Conservation (phyloP, 2,797 vertebrate genomes). For the Bucorvus abyssinicus region DNA sequence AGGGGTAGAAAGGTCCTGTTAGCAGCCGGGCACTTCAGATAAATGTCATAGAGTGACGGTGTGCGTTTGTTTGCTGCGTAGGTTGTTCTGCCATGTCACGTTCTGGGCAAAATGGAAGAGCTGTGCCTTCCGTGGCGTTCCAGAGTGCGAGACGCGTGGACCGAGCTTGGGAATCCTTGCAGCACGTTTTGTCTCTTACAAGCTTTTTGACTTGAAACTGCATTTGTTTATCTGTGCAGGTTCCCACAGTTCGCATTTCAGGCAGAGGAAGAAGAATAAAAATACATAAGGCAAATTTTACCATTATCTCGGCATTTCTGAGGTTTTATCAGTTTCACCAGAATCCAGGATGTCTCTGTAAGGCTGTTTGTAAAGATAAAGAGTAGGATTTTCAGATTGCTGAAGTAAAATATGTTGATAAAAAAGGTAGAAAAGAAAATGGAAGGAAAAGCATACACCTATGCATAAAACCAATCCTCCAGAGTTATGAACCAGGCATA, state of each 20-base stretch:
- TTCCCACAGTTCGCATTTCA: slow-evolving; percentile 50
- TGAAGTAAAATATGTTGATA: neutral
- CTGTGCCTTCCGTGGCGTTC: slow-evolving; percentile 32
- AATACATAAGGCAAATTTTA: neutral
- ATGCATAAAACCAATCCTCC: neutral
- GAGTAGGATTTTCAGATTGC: neutral
- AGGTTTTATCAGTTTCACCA: neutral
- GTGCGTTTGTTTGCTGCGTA: slow-evolving; percentile 29
- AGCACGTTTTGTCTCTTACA: neutral
- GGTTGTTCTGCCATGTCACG: slow-evolving; percentile 43
- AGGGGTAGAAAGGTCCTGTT: neutral
- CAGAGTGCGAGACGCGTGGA: neutral
- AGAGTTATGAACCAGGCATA: rapidly evolving
- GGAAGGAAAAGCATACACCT: neutral
- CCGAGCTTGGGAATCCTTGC: neutral
- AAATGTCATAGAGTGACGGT: neutral
- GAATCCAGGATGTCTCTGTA: neutral
- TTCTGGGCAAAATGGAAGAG: slow-evolving; percentile 17
- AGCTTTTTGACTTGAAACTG: slow-evolving; percentile 24
- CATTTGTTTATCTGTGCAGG: slow-evolving; percentile 35
- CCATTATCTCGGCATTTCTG: neutral
- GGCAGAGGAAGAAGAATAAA: slow-evolving; percentile 6
- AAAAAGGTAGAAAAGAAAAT: neutral
- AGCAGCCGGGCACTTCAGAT: neutral
- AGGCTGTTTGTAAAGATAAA: neutral